phyloP scores from a whole-genome alignment of 2,797 vertebrate species.

The Eulemur albifrons region DNA sequence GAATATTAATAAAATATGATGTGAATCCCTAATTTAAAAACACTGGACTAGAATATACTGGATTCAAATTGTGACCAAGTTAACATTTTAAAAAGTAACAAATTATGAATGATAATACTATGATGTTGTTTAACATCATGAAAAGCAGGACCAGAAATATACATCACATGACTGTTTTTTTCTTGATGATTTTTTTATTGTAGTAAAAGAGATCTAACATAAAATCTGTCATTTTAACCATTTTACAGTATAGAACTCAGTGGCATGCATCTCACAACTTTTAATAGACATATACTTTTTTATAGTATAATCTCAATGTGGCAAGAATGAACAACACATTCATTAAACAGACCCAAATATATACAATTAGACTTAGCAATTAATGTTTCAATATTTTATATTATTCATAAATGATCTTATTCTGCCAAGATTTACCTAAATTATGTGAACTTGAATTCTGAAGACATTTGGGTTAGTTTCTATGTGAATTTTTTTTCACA shows the following conservation, averaged over 20 bases:
- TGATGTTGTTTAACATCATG: neutral
- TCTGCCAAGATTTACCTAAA: neutral
- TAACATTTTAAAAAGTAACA: too few relatives aligned
- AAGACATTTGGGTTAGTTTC: neutral
- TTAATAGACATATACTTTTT: neutral
- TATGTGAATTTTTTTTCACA: neutral
- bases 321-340: neutral
- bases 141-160: neutral
- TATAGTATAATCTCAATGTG: neutral
- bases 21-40: neutral
- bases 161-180: neutral
- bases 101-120: neutral
- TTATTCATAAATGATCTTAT: neutral
- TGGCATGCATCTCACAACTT: neutral
- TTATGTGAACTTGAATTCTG: neutral
- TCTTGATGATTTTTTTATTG: neutral
- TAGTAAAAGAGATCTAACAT: neutral
- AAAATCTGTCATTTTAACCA: neutral
- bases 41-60: neutral
- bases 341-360: neutral
- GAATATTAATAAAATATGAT: neutral
- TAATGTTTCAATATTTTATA: neutral
- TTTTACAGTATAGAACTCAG: neutral
- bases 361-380: too few relatives aligned
- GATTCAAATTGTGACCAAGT: neutral